Evolutionary conservation across 2,113 vertebrate species (phyloP), one percentile per base, ranked within the genome.

Genomic region (Vidua chalybeata): DNA sequence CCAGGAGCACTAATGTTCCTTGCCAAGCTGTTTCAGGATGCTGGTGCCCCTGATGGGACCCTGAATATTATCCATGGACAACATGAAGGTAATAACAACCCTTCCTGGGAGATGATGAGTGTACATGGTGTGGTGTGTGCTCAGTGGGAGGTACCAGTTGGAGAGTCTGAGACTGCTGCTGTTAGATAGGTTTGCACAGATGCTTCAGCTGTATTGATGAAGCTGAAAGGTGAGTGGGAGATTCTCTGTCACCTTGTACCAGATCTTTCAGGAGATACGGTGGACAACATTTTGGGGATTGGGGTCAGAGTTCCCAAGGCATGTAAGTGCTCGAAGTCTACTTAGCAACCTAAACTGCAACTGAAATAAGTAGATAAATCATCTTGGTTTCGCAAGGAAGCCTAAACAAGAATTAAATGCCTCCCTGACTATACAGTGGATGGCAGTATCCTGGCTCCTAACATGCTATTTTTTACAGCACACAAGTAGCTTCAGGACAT

Each of bases 51-150:
- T 0, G 99, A 99, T 35, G 99, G 99, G 63, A 98, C 99, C 4
- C 94, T 99, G 73, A 99, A 99, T 94, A 96, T 99, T 94, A 99
- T 99, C 91, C 99, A 99, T 10, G 99, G 99, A 72, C 99, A 99
- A 45, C 99, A 99, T 16, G 98, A 98, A 76, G 99, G 99, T 99
- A 97, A 96, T 72, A 56, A 24, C 23, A 54, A 18, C 6, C 22
- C 30, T 37, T 62, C 59, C 27, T 52, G 48, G 28, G n/a, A 89
- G 78, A 12, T 66, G 63, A 31, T 12, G 22, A 72, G 28, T 59
- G 24, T 67, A 2, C 22, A 11, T 41, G 35, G 41, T 67, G 64
- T 73, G 56, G 5, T 61, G 4, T 80, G 14, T 41, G 48, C 56
- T 91, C 73, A 69, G 27, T 27, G 74, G 72, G 62, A 91, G 66